Evolutionary conservation across 2,797 vertebrate genomes (phyloP).

Genomic region (Hozukius guyotensis): DNA sequence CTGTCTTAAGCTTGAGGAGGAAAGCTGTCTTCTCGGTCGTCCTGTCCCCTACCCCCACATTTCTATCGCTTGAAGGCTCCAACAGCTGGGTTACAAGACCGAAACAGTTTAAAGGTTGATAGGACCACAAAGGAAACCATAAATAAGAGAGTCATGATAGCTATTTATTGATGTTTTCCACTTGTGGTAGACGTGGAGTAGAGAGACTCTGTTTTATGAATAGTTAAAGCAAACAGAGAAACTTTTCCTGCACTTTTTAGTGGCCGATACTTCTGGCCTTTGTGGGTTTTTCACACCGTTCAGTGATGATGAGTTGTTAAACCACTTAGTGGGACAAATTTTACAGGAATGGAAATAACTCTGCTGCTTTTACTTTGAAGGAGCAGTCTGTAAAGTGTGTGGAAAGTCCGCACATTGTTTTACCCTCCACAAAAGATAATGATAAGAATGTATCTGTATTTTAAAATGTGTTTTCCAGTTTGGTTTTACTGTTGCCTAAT

Average conservation of each 20-base stretch:
- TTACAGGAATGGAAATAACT: conserved; percentile 45
- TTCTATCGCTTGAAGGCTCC: conserved; percentile 47
- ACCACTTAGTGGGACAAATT: conserved; percentile 55
- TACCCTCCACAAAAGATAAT: conserved; percentile 7
- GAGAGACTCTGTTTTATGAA: conserved; percentile 55
- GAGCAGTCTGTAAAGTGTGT: conserved; percentile 33
- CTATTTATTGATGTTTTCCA: conserved; percentile 82
- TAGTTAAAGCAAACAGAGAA: conserved; percentile 74
- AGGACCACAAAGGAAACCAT: conserved; percentile 85
- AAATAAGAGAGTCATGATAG: conserved; percentile 83
- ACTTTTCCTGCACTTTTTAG: conserved; percentile 46
- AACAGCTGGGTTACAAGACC: conserved; percentile 75
- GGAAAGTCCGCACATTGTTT: background rate
- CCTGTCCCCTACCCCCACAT: conserved; percentile 75
- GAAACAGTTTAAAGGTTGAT: conserved; percentile 84
- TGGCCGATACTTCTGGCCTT: conserved; percentile 65
- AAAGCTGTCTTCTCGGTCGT: conserved; percentile 62
- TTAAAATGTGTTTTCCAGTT: background rate
- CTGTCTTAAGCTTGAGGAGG: conserved; percentile 26
- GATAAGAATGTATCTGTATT: background rate
- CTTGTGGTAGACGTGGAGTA: conserved; percentile 44
- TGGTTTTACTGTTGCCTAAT: background rate
- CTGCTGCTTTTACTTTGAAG: conserved; percentile 20
- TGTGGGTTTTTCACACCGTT: conserved; percentile 77
- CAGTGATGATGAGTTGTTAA: conserved; percentile 81